phyloP scores from a whole-genome alignment of 1,140 invertebrate genomes.

The Drosophila mayri region DNA sequence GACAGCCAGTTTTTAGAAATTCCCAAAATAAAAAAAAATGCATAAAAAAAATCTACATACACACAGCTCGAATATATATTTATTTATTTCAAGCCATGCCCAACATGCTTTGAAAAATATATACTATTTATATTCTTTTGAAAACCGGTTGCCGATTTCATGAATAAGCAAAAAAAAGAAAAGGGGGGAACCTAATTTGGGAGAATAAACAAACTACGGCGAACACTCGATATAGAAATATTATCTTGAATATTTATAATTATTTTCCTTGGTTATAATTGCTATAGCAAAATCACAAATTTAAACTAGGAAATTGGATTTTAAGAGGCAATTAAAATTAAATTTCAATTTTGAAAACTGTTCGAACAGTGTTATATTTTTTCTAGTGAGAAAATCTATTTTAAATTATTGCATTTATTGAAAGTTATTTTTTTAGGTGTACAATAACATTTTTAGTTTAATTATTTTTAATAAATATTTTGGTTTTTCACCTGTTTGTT shows the following conservation, averaged over 20 bases:
- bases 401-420: too few relatives aligned
- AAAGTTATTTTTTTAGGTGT: too few relatives aligned
- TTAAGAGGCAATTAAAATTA: too few relatives aligned
- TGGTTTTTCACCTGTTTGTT: not conserved
- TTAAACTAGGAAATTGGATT: too few relatives aligned
- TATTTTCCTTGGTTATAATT: not conserved
- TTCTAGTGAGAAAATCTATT: too few relatives aligned
- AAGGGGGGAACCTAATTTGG: not conserved
- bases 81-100: slow-evolving; percentile 2
- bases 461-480: too few relatives aligned
- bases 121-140: not conserved
- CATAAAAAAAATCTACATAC: too few relatives aligned
- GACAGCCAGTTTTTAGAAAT: slow-evolving; percentile 22
- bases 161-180: not conserved
- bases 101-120: slow-evolving; percentile 13
- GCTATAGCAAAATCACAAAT: not conserved
- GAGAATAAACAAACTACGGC: slow-evolving; percentile 15
- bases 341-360: too few relatives aligned
- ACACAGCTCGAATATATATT: slow-evolving; percentile 4
- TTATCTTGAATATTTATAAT: not conserved
- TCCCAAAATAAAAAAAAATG: not conserved
- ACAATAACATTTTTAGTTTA: too few relatives aligned
- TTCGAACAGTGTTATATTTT: too few relatives aligned
- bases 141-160: slow-evolving; percentile 27
- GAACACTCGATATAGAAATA: not conserved